A percentile compares a stretch with the other conserved stretches of the same genome.
phyloP scores from a whole-genome alignment of 2,797 vertebrate genomes.

The Loriculus beryllinus region DNA sequence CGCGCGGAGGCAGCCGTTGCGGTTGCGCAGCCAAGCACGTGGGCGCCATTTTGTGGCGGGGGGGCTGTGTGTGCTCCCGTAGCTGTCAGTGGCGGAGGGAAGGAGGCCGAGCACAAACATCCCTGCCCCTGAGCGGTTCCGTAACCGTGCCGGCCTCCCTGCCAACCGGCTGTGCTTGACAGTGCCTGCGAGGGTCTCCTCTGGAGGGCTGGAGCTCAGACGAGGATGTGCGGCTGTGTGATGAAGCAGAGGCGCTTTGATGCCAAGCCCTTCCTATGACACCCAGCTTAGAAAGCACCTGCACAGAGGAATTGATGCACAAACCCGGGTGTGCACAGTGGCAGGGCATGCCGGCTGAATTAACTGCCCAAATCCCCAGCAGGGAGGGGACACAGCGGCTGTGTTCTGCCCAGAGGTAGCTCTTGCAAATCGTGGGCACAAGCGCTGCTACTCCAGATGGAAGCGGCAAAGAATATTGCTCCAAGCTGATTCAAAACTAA shows the following conservation, averaged over 20 bases:
- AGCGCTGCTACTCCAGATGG: background rate
- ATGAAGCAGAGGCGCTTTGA: background rate
- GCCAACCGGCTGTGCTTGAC: background rate
- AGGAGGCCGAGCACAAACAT: rapidly evolving
- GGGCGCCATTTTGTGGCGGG: background rate
- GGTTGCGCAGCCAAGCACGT: background rate
- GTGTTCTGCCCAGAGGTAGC: background rate
- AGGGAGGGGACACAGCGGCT: background rate
- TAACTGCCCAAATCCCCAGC: no score
- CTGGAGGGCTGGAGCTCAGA: background rate
- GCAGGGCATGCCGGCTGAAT: background rate
- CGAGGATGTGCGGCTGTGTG: background rate
- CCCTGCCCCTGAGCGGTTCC: background rate
- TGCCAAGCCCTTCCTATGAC: background rate
- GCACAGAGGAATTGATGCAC: background rate
- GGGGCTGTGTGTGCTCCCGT: rapidly evolving
- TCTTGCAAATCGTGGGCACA: background rate
- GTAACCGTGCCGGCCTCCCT: background rate
- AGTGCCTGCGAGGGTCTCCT: background rate
- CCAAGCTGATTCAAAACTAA: background rate
- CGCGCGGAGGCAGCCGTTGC: background rate
- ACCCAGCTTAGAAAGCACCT: background rate
- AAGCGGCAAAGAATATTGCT: background rate
- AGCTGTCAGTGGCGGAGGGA: rapidly evolving
- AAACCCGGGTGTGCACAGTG: no score